Conservation (phyloP, 1,140 invertebrate species). For the Orchestia grillus region DNA sequence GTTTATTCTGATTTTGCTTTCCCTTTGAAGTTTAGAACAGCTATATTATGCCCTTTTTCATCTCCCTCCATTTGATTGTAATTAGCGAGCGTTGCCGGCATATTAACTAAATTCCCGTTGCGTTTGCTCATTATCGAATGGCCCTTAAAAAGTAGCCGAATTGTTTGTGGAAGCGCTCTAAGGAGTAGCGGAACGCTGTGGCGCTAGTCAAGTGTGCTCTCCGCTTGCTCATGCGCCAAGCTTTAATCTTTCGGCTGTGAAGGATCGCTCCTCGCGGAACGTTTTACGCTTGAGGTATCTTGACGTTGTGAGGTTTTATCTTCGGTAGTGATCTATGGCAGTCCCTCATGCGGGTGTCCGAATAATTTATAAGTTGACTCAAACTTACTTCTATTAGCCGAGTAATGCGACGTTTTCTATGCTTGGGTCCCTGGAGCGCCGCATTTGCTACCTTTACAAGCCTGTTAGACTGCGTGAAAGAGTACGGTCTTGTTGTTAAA, state of each 20-base stretch:
- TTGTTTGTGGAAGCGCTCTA: slow-evolving; percentile 17
- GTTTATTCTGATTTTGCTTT: not conserved
- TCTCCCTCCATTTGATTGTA: not conserved
- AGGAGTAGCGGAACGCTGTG: not conserved
- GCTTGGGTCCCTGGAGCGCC: not conserved
- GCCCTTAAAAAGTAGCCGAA: not conserved
- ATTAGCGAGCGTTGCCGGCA: slow-evolving; percentile 18
- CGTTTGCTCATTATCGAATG: slow-evolving; percentile 52
- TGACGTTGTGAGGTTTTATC: not conserved
- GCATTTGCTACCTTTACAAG: not conserved
- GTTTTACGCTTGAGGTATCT: not conserved
- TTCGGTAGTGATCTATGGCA: not conserved
- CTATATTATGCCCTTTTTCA: not conserved
- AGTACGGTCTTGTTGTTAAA: not conserved
- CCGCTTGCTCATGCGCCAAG: not conserved
- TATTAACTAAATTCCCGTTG: slow-evolving; percentile 47
- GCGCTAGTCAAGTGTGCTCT: not conserved
- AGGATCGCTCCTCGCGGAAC: not conserved
- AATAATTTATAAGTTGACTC: not conserved
- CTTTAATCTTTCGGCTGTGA: not conserved
- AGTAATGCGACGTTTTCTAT: not conserved
- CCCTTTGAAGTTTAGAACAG: not conserved
- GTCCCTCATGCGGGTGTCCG: not conserved
- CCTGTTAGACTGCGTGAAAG: not conserved
- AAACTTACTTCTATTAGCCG: not conserved